Evolutionary conservation across 2,888 invertebrate genomes (phyloP).

Genomic region (Metalampra italica): DNA sequence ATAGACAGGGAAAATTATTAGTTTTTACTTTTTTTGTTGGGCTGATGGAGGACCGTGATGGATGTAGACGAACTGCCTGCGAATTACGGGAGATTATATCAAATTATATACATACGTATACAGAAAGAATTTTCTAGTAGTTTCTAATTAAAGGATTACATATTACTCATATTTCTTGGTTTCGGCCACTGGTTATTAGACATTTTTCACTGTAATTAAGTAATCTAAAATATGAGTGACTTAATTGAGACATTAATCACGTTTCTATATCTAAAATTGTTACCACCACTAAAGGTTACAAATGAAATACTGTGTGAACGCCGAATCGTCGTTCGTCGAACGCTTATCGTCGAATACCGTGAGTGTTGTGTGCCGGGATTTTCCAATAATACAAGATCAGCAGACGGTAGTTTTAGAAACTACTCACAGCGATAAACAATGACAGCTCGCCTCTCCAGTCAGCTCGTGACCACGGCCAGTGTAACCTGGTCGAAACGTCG

Average conservation of each 20-base stretch:
- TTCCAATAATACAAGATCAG: no score
- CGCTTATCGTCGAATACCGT: no score
- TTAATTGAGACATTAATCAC: background rate
- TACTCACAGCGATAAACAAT: no score
- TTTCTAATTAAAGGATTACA: background rate
- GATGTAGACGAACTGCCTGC: conserved; percentile 2
- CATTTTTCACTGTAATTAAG: background rate
- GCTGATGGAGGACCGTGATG: background rate
- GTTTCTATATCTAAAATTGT: no score
- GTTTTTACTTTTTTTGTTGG: conserved; percentile 1
- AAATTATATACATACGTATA: conserved; percentile 7
- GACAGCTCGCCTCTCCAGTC: no score
- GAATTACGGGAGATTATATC: conserved; percentile 6
- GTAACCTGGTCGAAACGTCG: no score
- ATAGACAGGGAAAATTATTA: background rate
- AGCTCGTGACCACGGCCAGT: no score
- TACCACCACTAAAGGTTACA: no score
- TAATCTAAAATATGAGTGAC: background rate
- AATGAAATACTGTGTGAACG: no score
- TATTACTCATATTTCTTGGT: conserved; percentile 1
- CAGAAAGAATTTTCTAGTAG: background rate
- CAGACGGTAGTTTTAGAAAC: no score
- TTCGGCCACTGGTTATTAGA: background rate
- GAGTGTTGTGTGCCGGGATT: no score
- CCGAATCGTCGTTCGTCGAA: no score